phyloP scores from a whole-genome alignment of 2,113 vertebrate species.

The Passer montanus region DNA sequence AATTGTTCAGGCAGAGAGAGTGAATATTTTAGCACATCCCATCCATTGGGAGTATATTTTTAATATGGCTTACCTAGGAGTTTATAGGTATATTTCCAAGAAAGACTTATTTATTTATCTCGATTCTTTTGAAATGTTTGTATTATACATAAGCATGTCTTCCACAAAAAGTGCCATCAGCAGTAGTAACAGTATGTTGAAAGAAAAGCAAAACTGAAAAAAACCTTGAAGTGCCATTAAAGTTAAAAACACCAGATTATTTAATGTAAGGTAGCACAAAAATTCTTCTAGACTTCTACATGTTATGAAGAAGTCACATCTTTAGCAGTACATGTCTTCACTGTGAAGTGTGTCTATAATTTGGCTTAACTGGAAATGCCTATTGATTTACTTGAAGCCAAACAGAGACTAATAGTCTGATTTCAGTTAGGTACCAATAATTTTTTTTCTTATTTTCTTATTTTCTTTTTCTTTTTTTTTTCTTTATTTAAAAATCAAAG shows the following conservation, averaged over 20 bases:
- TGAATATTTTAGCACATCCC: neutral
- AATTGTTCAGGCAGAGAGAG: neutral
- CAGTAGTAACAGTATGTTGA: neutral
- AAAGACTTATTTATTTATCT: neutral
- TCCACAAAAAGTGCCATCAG: neutral
- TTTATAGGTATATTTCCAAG: neutral
- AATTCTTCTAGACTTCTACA: neutral
- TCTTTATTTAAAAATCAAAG: neutral
- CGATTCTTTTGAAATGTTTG: neutral
- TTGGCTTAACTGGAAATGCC: neutral
- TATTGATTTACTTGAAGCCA: neutral
- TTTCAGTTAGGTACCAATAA: neutral
- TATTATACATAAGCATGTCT: neutral
- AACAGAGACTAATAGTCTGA: neutral
- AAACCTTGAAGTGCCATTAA: neutral
- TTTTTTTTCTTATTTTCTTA: neutral
- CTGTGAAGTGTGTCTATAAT: neutral
- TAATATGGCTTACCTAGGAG: neutral
- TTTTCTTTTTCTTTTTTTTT: rapidly evolving
- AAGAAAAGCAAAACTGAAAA: neutral
- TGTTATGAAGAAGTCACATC: neutral
- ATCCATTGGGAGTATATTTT: neutral
- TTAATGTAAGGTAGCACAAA: neutral
- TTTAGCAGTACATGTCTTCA: neutral
- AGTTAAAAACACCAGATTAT: neutral